Evolutionary conservation across 2,113 vertebrate species (phyloP), one percentile per base, ranked within the genome.

Genomic region (Rynchops niger): DNA sequence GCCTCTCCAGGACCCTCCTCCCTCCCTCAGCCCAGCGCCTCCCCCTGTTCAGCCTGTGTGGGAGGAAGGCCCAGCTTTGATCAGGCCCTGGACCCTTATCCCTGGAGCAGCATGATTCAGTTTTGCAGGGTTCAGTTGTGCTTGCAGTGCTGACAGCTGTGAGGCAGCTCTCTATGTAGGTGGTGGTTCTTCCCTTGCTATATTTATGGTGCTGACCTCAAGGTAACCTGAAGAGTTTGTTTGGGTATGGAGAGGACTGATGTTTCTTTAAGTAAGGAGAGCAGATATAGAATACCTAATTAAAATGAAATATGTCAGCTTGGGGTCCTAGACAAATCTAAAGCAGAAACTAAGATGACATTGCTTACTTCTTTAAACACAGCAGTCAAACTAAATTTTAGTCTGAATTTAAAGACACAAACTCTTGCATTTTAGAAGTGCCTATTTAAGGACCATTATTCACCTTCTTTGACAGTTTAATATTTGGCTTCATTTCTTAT

Each of bases 281-380:
- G 15, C 47, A 96, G 81, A 89, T 86, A 93, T 50, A 91, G 71
- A 65, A 88, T 62, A 93, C 7, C 49, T 65, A 92, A 96, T 97
- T 94, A 96, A 95, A 95, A 87, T 89, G 50, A 96, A 96, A 93
- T 94, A 79, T 91, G 91, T 94, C 96, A 95, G 1, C 66, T 83
- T 43, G 9, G 58, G 77, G 32, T 89, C 73, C 76, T 88, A 95
- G 72, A 62, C 43, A 95, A 96, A 88, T 78, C 32, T 86, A 73
- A 97, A 93, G 58, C 45, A 95, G 70, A 87, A 97, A 94, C 47
- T 56, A 91, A 96, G 78, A 79, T 90, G 92, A 88, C 96, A 97
- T 80, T 12, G 38, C 55, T 96, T 88, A 47, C 53, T 94, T 73
- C 65, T 86, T 77, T 73, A 90, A 80, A 53, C 95, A 42, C 36